Percentiles rank a stretch among this genome's conserved stretches.
These are phyloP conservation scores for Gyps fulvus DNA, from an alignment of 2,113 vertebrate species.

Conservation along the genomic window DNA sequence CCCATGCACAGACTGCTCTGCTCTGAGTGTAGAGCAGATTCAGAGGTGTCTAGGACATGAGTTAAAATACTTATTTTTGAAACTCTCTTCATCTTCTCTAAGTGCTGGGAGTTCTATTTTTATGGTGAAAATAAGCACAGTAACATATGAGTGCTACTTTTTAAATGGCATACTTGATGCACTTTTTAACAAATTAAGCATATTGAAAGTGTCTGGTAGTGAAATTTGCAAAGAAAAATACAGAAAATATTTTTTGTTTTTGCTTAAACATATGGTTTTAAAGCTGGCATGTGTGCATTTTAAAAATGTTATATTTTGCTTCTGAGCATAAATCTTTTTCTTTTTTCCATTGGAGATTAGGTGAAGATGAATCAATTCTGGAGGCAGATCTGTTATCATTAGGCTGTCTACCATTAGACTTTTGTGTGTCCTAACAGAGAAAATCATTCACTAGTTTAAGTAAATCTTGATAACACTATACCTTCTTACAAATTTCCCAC, in stretches of 20 bases:
- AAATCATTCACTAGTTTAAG: background rate
- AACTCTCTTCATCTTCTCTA: background rate
- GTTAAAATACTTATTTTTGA: conserved; percentile 35
- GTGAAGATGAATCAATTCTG: background rate
- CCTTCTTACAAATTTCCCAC: background rate
- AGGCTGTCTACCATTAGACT: background rate
- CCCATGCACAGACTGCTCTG: background rate
- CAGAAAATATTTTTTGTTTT: conserved; percentile 39
- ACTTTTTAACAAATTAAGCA: conserved; percentile 24
- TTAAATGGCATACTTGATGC: conserved; percentile 4
- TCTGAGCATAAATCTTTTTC: background rate
- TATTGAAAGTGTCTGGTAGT: conserved; percentile 6
- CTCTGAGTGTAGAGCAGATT: background rate
- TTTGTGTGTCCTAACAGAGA: background rate
- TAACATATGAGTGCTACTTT: background rate
- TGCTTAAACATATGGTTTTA: conserved; percentile 32
- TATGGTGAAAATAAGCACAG: conserved; percentile 8
- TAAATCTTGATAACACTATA: background rate
- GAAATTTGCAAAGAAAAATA: conserved; percentile 42
- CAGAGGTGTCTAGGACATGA: conserved; percentile 21
- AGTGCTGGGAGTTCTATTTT: conserved; percentile 29
- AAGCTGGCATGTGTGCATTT: conserved; percentile 23
- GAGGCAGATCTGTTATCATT: background rate
- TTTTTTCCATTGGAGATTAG: background rate
- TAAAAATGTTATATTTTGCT: background rate